Percentiles rank a stretch among this genome's conserved stretches.
phyloP scores from a whole-genome alignment of 2,113 vertebrate genomes.

The Alouatta palliata region DNA sequence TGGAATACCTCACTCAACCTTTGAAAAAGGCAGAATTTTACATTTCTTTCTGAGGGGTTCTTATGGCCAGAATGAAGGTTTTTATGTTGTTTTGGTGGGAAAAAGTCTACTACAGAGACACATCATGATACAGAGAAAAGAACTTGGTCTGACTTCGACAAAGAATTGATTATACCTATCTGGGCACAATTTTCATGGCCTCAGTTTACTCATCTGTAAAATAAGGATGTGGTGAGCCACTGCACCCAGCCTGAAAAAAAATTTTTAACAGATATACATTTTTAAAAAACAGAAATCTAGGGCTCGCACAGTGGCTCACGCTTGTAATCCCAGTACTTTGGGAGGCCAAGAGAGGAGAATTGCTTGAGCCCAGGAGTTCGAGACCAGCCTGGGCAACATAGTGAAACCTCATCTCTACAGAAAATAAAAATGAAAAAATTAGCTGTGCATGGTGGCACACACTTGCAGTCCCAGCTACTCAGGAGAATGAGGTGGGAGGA shows the following conservation, averaged over 20 bases:
- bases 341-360: too few relatives aligned
- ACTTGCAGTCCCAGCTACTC: too few relatives aligned
- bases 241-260: background rate
- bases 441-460: too few relatives aligned
- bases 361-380: too few relatives aligned
- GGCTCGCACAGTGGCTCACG: too few relatives aligned
- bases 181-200: background rate
- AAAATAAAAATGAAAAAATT: too few relatives aligned
- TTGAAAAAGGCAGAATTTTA: conserved; percentile 14
- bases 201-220: conserved; percentile 35
- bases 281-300: background rate
- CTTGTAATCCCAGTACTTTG: too few relatives aligned
- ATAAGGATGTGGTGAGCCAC: conserved; percentile 2
- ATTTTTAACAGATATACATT: background rate
- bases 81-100: background rate
- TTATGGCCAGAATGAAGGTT: background rate
- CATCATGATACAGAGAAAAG: background rate
- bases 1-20: background rate
- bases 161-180: background rate
- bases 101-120: background rate
- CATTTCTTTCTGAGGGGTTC: background rate
- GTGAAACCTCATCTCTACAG: too few relatives aligned
- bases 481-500: too few relatives aligned
- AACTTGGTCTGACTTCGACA: background rate
- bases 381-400: too few relatives aligned